Conservation (phyloP, 2,888 invertebrate species). For the Rhagonycha fulva region DNA sequence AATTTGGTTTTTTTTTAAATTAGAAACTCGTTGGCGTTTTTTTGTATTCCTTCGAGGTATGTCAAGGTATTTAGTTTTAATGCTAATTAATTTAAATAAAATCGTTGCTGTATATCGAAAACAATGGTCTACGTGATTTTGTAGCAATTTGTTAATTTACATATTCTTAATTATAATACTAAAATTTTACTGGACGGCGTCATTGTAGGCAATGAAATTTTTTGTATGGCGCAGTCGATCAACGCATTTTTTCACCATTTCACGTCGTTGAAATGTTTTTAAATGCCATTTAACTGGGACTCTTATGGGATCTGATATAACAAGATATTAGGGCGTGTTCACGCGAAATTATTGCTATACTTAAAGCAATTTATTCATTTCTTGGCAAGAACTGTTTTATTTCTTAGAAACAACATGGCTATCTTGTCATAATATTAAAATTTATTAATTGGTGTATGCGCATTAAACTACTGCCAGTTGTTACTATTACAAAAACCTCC, state of each 20-base stretch:
- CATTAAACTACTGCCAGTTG: constrained; percentile 1
- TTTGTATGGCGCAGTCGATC: neutral
- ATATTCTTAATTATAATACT: constrained; percentile 1
- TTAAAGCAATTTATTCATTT: constrained; percentile 27
- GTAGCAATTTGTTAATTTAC: constrained; percentile 2
- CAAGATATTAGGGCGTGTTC: constrained; percentile 24
- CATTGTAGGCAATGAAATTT: neutral
- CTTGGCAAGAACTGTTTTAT: constrained; percentile 24
- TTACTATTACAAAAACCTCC: neutral
- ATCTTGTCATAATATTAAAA: constrained; percentile 24
- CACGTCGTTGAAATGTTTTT: neutral
- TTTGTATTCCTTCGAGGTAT: neutral
- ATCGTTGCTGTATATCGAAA: constrained; percentile 1
- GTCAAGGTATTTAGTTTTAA: neutral
- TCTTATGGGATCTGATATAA: constrained; percentile 18
- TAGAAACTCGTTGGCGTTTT: neutral
- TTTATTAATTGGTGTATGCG: constrained; percentile 23
- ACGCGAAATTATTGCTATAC: constrained; percentile 24
- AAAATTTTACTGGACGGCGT: neutral
- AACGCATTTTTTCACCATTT: neutral
- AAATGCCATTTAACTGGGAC: neutral
- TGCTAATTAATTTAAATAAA: constrained; percentile 4
- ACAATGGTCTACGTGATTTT: constrained; percentile 4
- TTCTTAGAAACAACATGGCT: constrained; percentile 26
- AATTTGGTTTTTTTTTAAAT: neutral